Evolutionary conservation across 2,888 invertebrate species (phyloP).

Genomic region (Poecilus cupreus): DNA sequence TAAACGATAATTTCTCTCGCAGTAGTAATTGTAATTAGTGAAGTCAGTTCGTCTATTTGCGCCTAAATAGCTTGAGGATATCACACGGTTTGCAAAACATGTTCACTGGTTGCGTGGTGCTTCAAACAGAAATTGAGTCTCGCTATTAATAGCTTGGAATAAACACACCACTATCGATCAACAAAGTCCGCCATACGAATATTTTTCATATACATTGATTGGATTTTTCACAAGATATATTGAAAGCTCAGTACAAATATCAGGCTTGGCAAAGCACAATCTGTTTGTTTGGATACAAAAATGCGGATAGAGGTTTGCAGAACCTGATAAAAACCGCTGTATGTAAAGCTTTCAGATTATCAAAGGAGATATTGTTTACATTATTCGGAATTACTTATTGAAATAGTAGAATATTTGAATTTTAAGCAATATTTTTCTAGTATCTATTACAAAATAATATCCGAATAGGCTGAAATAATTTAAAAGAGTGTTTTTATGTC

Average conservation of each 20-base stretch:
- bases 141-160: conserved; percentile 5
- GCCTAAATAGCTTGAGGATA: background rate
- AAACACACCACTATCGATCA: background rate
- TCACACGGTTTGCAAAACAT: background rate
- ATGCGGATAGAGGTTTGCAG: background rate
- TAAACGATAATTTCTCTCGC: background rate
- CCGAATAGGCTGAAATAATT: too few species aligned
- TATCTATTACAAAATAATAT: too few species aligned
- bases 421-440: background rate
- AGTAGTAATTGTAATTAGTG: background rate
- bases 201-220: background rate
- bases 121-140: background rate
- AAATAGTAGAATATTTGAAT: background rate
- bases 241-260: background rate
- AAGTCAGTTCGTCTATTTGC: background rate
- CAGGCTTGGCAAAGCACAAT: background rate
- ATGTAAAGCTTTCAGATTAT: background rate
- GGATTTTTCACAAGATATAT: background rate
- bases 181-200: background rate
- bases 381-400: background rate
- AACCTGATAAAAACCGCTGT: background rate
- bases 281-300: background rate
- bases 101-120: background rate
- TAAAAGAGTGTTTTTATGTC: too few species aligned
- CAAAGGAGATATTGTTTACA: background rate